phyloP scores from a whole-genome alignment of 2,888 invertebrate species.

The Epinotia ramella region DNA sequence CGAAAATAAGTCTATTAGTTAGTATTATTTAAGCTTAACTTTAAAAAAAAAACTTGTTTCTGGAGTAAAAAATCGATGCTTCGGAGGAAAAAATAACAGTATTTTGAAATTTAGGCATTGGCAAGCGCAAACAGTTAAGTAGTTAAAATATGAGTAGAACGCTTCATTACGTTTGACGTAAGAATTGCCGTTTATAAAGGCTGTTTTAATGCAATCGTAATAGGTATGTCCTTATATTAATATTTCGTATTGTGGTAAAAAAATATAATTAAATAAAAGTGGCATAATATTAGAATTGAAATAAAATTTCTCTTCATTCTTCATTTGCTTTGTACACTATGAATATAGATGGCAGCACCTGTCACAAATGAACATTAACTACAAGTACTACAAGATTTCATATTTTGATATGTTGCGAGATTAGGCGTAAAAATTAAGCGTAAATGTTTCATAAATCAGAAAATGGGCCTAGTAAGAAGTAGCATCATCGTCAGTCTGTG shows the following conservation, averaged over 20 bases:
- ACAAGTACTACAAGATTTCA: background rate
- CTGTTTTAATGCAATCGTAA: background rate
- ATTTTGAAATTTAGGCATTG: background rate
- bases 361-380: background rate
- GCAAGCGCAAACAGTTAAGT: background rate
- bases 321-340: background rate
- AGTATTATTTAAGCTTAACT: background rate
- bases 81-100: background rate
- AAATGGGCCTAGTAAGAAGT: no score
- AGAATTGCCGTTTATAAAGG: slow-evolving; percentile 4
- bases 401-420: background rate
- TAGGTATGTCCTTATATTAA: background rate
- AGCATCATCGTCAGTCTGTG: no score
- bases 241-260: background rate
- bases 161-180: slow-evolving; percentile 3
- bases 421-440: background rate
- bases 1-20: background rate
- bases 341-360: slow-evolving; percentile 37
- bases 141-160: slow-evolving; percentile 5
- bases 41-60: background rate
- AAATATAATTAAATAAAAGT: background rate
- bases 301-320: background rate
- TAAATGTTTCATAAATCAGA: no score
- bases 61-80: background rate
- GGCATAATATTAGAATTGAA: background rate